Conservation (phyloP, 2,113 vertebrate species). For the Macquaria australasica region DNA sequence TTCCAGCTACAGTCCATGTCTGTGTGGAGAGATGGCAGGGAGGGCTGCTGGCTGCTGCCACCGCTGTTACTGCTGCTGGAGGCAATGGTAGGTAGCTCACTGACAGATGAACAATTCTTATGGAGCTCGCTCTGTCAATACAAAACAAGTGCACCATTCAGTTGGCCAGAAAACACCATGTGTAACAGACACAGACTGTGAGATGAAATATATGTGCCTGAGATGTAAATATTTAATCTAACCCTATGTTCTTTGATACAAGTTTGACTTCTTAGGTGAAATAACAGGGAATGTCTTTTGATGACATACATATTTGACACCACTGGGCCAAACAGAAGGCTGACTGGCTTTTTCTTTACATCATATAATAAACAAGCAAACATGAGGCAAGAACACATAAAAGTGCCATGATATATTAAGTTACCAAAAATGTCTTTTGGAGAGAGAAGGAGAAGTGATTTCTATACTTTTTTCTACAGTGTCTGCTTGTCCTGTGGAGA, state of each 20-base stretch:
- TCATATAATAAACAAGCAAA: too few species aligned
- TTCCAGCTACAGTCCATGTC: slow-evolving; percentile 92
- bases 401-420: too few species aligned
- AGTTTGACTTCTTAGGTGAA: neutral
- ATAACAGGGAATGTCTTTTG: neutral
- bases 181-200: neutral
- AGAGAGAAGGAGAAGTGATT: too few species aligned
- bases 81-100: slow-evolving; percentile 44
- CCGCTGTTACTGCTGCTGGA: slow-evolving; percentile 15
- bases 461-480: too few species aligned
- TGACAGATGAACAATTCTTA: slow-evolving; percentile 88
- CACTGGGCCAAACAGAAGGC: too few species aligned
- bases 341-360: too few species aligned
- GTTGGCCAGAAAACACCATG: neutral
- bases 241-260: neutral
- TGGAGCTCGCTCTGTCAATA: slow-evolving; percentile 91
- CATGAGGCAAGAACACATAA: too few species aligned
- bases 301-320: neutral
- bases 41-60: slow-evolving; percentile 46
- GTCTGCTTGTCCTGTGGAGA: too few species aligned
- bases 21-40: slow-evolving; percentile 65
- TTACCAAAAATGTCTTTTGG: too few species aligned
- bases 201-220: too few species aligned
- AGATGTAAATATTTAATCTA: neutral
- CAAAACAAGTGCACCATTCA: neutral